phyloP scores from a whole-genome alignment of 2,888 invertebrate species.

The Mesorhabditis belari region DNA sequence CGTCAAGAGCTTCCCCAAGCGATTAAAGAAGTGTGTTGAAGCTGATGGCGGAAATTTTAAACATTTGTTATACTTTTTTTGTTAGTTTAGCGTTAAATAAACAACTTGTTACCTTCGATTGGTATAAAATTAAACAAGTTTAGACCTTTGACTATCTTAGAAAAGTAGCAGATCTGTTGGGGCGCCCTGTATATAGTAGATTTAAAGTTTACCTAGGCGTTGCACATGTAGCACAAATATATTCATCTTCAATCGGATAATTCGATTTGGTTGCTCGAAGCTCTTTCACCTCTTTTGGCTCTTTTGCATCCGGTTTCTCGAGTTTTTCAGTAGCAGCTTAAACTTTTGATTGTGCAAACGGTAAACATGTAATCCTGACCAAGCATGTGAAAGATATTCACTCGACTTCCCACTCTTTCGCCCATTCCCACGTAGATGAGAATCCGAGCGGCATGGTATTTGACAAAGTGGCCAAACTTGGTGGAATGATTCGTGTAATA shows the following conservation, averaged over 20 bases:
- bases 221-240: slow-evolving; percentile 48
- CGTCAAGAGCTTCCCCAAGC: no score
- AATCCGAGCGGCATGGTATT: slow-evolving; percentile 64
- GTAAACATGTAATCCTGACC: slow-evolving; percentile 56
- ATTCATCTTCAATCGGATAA: slow-evolving; percentile 47
- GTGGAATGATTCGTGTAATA: slow-evolving; percentile 67
- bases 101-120: no score
- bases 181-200: no score
- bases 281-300: background rate
- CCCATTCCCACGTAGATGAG: slow-evolving; percentile 65
- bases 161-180: no score
- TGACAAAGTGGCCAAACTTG: slow-evolving; percentile 64
- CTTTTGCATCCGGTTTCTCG: background rate
- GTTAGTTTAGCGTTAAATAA: no score
- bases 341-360: slow-evolving; percentile 41
- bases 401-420: slow-evolving; percentile 62
- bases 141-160: no score
- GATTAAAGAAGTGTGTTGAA: no score
- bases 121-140: no score
- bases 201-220: slow-evolving; percentile 25
- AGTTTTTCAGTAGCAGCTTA: no score
- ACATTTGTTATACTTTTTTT: no score
- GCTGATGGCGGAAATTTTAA: no score
- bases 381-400: slow-evolving; percentile 62
- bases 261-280: background rate